Evolutionary conservation across 2,888 invertebrate genomes (phyloP), one percentile per base, ranked within the genome.

Genomic region (Anodontia alba): DNA sequence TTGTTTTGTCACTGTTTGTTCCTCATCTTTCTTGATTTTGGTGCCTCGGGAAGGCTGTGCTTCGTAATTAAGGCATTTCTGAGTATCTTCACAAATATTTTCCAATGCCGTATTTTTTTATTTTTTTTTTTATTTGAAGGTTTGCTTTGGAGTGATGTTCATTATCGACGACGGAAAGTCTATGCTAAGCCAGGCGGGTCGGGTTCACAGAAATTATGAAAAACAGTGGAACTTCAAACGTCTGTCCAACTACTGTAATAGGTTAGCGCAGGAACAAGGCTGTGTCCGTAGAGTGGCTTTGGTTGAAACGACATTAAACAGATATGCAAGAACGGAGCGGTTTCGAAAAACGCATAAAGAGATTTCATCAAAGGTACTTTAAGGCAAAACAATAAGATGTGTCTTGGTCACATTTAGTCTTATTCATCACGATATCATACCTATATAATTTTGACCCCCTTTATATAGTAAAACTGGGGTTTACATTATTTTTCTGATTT

Each of bases 271-370:
- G 29, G 36, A 69, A 15, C 20, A 43, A 26, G 76, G 81, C 0
- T 76, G 84, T 29, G 29, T 36, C 23, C 46, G 73, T 17, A 74
- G 84, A 10, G 78, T 81, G 7, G 84, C 84, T 0, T 23, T 84
- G 46, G 84, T 84, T 1, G 84, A 84, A 73, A 81, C 78, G 1
- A 81, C 81, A 5, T 73, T 81, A 7, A 84, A 84, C 51, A 78
- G 74, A 29, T 76, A 84, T 46, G 76, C 81, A 2, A 67, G 84
- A 43, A 81, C 84, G 12, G 84, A 84, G 42, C 73, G 43, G 29
- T 84, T 84, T 68, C 46, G 66, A 2, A 54, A 70, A 38, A 62
- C 70, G 8, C 84, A 84, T 70, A 26, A 36, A 15, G 76, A 78
- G 49, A 76, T 84, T 8, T 49, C 76, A n/a, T 76, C 80, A 54